These are phyloP conservation scores for Brachyalestes nurse DNA, from an alignment of 2,797 vertebrate species.

Conservation along the genomic window DNA sequence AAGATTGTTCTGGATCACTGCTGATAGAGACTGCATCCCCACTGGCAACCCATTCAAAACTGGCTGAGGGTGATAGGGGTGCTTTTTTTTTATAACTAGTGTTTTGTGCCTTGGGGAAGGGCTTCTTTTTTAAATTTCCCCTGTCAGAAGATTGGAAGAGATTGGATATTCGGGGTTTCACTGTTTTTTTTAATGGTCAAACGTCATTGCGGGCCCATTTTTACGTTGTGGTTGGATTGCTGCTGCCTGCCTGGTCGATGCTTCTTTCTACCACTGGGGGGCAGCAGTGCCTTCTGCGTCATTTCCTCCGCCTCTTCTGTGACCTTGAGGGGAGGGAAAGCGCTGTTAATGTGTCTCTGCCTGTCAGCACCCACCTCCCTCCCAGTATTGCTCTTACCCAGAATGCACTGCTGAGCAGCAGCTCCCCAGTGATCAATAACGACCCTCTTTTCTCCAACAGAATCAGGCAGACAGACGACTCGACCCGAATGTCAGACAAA, in stretches of 20 bases:
- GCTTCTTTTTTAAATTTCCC: too few species aligned
- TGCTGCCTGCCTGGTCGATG: slow-evolving; percentile 8
- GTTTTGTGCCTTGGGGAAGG: neutral
- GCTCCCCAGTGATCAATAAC: slow-evolving; percentile 60
- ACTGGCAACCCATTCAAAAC: too few species aligned
- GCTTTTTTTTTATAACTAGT: neutral
- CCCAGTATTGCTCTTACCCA: slow-evolving; percentile 58
- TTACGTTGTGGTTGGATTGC: neutral
- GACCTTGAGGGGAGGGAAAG: slow-evolving; percentile 32
- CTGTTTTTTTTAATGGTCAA: neutral
- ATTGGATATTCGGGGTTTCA: neutral
- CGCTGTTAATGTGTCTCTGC: slow-evolving; percentile 16
- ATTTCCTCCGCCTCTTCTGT: slow-evolving; percentile 7
- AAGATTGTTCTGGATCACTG: neutral
- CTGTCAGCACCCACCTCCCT: neutral
- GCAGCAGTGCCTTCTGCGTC: slow-evolving; percentile 12
- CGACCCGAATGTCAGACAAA: slow-evolving; percentile 67
- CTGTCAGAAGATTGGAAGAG: neutral
- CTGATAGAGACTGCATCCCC: too few species aligned
- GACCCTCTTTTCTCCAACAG: slow-evolving; percentile 78
- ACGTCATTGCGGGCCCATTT: neutral
- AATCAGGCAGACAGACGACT: slow-evolving; percentile 76
- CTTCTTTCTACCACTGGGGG: slow-evolving; percentile 47
- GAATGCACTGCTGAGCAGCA: slow-evolving; percentile 57
- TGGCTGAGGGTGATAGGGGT: too few species aligned